Base-by-base conservation (phyloP, 2,888 invertebrate species). In the Zootermopsis nevadensis region DNA sequence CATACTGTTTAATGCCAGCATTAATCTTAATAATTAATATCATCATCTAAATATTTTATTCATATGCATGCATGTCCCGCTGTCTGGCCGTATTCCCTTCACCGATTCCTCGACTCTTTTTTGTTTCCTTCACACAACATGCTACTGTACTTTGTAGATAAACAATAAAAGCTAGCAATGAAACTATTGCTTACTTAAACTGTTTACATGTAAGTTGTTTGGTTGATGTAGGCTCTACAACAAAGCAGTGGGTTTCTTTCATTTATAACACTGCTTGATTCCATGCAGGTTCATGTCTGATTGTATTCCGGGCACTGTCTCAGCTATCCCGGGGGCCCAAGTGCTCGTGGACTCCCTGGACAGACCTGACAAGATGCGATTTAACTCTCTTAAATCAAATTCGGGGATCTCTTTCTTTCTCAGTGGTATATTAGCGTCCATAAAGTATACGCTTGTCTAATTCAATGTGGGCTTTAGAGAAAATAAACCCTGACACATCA, bases 261-360 rank as follows among this genome's bases (percentile, higher is more conserved):
- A 77, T 77, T 55, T 55, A 77, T 77, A 53, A 77, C 77, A 33
- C 77, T 38, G 77, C 77, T 48, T 77, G 77, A n/a, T 77, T 48
- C 42, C 55, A 53, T 30, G 48, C 33, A n/a, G 48, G 67, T 30
- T 67, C 7, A 67, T 67, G 69, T 31, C 31, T 24, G 76, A 38
- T 27, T 31, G 38, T 38, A 31, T 24, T 12, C n/a, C 76, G 35
- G 31, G 77, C 77, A 30, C 77, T 55, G 77, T 55, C 19, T 77
- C 33, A 77, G 30, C 48, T 48, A 30, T 77, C 42, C 3, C 22
- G 48, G 48, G 48, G 60, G 27, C 60, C 60, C 27, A n/a, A 60
- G n/a, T 27, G n/a, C 22, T 7, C 77, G 15, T 24, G 24, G 53
- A 31, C 77, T 77, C 77, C 55, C 31, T 48, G 55, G 42, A 19